Evolutionary conservation across 2,888 invertebrate genomes (phyloP), one percentile per base, ranked within the genome.

Genomic region (Brachyptera risi): DNA sequence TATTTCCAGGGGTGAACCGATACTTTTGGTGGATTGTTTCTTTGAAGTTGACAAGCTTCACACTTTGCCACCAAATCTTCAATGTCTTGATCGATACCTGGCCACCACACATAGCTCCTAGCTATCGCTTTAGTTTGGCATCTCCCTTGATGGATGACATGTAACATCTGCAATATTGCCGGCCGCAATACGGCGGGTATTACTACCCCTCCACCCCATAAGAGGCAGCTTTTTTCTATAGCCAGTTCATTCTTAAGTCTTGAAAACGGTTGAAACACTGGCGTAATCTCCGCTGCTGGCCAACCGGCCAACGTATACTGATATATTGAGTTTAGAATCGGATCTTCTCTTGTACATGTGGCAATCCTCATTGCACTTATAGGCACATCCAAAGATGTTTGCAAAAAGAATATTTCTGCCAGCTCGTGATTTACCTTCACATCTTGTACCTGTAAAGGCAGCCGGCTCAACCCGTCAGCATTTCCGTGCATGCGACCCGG

Each of bases 181-280:
- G n/a, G n/a, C n/a, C n/a, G n/a, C n/a, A n/a, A n/a, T n/a, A n/a
- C n/a, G n/a, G n/a, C n/a, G n/a, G n/a, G n/a, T n/a, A n/a, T n/a
- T n/a, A n/a, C n/a, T n/a, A n/a, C n/a, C n/a, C n/a, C n/a, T n/a
- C n/a, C n/a, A n/a, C n/a, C n/a, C n/a, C n/a, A n/a, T n/a, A n/a
- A 57, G 38, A 68, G 40, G 58, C 65, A 68, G 17, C 60, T 60
- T 51, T 59, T 51, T 15, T 65, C 57, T 13, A 60, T 38, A 11
- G 66, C 59, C 42, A 66, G 49, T 40, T 63, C 67, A 31, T 61
- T 26, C 40, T 60, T 47, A 23, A 57, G 54, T 11, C 35, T 1
- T 9, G 40, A 47, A 35, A 51, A 65, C 11, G 59, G 58, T 49
- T 56, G 59, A 7, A 61, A 47, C 11, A 58, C 58, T 54, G 51